Evolutionary conservation across 2,888 invertebrate species (phyloP), one percentile per base, ranked within the genome.

Genomic region (Stenichneumon culpator): DNA sequence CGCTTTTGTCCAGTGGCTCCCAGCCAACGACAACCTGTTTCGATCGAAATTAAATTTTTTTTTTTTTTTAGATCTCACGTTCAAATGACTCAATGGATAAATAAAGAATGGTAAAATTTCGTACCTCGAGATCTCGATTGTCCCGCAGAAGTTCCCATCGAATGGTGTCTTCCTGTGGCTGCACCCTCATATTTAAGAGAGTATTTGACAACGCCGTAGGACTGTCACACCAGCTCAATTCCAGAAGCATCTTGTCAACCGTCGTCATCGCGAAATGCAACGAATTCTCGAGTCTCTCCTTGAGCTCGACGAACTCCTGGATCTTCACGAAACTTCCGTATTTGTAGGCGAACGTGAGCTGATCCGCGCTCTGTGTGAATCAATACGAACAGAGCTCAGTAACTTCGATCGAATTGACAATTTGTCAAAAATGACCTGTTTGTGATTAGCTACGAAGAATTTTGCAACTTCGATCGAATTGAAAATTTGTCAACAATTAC

Each of bases 281-380:
- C 87, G 99, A 99, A 89, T 97, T 96, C 89, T 97, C 96, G 84
- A 99, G 94, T 70, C 97, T 95, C 89, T 97, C 96, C 89, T 97
- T 96, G 93, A 99, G 97, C 91, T 97, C 96, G 90, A 97, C 96
- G 93, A 99, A 97, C 94, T 99, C 99, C 89, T 97, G 96, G 88
- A 99, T 96, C 95, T 99, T 98, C 88, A 97, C 96, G 95, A 99
- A 99, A 65, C 99, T 98, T 14, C 99, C 99, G 94, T 97, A 99
- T 93, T 99, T 98, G 95, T 99, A 99, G 9, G 98, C 97, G 91
- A 97, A 97, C 36, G 98, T 97, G 77, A 99, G 95, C 93, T 98
- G 98, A 93, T 99, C 99, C 69, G 98, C 96, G 90, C 98, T 97
- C 97, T 98, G 95, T 72, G 93, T 92, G 19, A 44, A 74, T 47